Conservation (phyloP, 2,797 vertebrate genomes). For the Erethizon dorsatum region DNA sequence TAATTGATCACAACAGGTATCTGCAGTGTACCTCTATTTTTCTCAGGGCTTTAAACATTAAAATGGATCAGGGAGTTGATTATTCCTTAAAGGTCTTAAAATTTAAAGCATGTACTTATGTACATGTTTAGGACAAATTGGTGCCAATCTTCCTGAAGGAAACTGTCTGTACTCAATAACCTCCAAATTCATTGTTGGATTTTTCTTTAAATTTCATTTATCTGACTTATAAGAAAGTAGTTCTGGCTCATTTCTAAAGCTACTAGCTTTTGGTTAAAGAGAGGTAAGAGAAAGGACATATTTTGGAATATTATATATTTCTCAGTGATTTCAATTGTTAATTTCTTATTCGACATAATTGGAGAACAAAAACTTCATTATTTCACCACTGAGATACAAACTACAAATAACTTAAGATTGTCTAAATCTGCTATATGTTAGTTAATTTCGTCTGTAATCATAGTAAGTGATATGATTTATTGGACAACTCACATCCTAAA, state of each 20-base stretch:
- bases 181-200: neutral
- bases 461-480: constrained; percentile 9
- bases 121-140: constrained; percentile 37
- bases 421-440: neutral
- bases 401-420: neutral
- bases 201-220: constrained; percentile 20
- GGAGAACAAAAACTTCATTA: neutral
- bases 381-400: neutral
- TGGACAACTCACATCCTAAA: neutral
- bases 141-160: neutral
- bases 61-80: constrained; percentile 28
- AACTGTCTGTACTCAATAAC: neutral
- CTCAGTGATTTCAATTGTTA: constrained; percentile 42
- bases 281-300: neutral
- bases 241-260: constrained; percentile 13
- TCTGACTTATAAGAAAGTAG: neutral
- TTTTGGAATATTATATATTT: neutral
- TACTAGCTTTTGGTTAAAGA: constrained; percentile 8
- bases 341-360: constrained; percentile 15
- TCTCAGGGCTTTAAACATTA: constrained; percentile 60
- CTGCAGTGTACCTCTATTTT: neutral
- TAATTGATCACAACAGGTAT: constrained; percentile 44
- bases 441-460: neutral
- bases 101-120: constrained; percentile 52
- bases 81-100: constrained; percentile 11